These are phyloP conservation scores for Natator depressus DNA, from an alignment of 2,113 vertebrate species.

Conservation along the genomic window DNA sequence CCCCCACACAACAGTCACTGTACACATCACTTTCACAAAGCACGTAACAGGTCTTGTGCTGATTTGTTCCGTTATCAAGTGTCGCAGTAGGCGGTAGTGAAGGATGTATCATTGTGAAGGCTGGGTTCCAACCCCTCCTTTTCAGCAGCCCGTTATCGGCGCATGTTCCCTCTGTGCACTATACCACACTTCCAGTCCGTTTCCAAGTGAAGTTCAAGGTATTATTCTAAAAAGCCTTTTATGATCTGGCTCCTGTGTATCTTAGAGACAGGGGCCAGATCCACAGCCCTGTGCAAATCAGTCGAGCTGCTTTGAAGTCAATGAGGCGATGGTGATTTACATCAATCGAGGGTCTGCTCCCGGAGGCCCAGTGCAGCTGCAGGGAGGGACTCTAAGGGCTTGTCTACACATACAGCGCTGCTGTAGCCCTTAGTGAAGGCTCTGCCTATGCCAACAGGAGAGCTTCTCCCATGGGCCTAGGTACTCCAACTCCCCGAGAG, in stretches of 20 bases:
- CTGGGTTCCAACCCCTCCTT: neutral
- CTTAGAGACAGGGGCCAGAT: rapidly evolving
- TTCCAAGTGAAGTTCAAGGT: neutral
- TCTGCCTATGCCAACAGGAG: no score
- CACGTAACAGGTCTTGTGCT: neutral
- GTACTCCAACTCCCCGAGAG: no score
- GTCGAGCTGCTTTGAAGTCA: neutral
- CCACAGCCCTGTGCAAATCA: neutral
- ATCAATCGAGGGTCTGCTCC: neutral
- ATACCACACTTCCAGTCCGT: neutral
- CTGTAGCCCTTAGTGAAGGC: no score
- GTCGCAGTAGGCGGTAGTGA: neutral
- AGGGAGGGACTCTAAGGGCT: no score
- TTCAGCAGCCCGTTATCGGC: neutral
- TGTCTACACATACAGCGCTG: no score
- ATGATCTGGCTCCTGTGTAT: neutral
- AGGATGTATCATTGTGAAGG: neutral
- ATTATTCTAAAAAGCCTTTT: neutral
- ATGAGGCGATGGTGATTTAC: neutral
- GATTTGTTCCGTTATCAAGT: neutral
- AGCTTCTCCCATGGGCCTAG: no score
- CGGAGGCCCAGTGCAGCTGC: neutral
- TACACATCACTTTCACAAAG: neutral
- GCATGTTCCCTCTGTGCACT: neutral
- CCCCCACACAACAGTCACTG: neutral